A percentile compares a stretch with the other conserved stretches of the same genome.
Evolutionary conservation across 2,888 invertebrate species (phyloP).

Genomic region (Chouioia cunea): DNA sequence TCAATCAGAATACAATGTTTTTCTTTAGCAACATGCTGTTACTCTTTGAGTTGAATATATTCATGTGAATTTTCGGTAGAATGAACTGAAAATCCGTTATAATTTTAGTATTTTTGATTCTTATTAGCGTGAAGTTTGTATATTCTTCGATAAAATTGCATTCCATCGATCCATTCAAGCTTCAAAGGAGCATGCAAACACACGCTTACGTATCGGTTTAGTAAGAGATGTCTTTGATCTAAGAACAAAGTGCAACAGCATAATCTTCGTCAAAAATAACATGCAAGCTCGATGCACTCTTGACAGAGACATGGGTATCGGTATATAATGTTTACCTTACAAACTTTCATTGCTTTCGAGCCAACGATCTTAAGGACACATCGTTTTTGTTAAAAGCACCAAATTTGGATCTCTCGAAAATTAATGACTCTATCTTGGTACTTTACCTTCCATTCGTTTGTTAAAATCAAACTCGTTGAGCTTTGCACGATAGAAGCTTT

Average conservation of each 20-base stretch:
- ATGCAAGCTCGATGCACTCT: background rate
- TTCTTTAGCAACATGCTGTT: too few species aligned
- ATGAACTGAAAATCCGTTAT: too few species aligned
- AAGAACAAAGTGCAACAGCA: conserved; percentile 1
- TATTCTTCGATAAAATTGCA: background rate
- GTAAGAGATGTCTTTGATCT: conserved; percentile 14
- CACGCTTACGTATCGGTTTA: background rate
- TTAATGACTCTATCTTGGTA: conserved; percentile 37
- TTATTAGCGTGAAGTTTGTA: too few species aligned
- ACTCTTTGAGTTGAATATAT: too few species aligned
- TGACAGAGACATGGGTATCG: background rate
- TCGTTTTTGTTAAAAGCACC: conserved; percentile 21
- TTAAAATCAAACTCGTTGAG: background rate
- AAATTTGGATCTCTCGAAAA: conserved; percentile 29
- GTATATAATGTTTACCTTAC: background rate
- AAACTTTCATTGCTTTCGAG: background rate
- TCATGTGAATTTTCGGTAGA: too few species aligned
- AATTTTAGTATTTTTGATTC: too few species aligned
- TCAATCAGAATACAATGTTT: too few species aligned
- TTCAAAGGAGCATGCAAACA: too few species aligned
- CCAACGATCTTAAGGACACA: background rate
- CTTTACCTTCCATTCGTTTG: conserved; percentile 28
- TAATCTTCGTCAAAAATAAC: conserved; percentile 5
- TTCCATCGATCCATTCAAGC: too few species aligned
- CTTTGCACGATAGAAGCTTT: too few species aligned